Evolutionary conservation across 2,888 invertebrate genomes (phyloP).

Genomic region (Brachyptera risi): DNA sequence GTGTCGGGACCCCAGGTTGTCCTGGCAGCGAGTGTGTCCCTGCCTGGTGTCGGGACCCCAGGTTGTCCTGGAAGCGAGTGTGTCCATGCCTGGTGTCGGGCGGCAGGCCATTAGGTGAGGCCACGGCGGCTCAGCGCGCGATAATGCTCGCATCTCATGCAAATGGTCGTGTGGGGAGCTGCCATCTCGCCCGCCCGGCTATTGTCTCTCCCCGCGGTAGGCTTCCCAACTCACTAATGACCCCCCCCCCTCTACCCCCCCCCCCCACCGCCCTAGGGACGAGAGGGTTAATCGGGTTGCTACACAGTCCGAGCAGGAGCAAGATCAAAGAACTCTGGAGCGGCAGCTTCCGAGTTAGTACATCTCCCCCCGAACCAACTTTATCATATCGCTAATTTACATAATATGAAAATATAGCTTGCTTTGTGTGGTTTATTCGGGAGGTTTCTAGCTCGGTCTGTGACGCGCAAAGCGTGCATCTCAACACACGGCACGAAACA

Average conservation of each 20-base stretch:
- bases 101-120: slow-evolving; percentile 7
- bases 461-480: no score
- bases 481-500: no score
- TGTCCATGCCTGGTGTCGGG: slow-evolving; percentile 6
- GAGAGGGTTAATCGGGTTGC: slow-evolving; percentile 10
- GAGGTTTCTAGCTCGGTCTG: no score
- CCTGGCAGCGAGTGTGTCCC: no score
- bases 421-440: neutral
- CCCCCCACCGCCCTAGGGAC: neutral
- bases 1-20: no score
- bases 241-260: neutral
- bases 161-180: slow-evolving; percentile 12
- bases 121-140: neutral
- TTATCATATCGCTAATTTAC: neutral
- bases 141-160: slow-evolving; percentile 20
- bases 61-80: neutral
- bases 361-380: neutral
- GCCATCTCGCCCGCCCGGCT: slow-evolving; percentile 4
- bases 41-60: no score
- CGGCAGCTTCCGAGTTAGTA: slow-evolving; percentile 1
- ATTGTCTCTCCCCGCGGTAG: slow-evolving; percentile 14
- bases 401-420: neutral
- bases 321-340: slow-evolving; percentile 5
- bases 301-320: neutral
- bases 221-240: slow-evolving; percentile 15